These are phyloP conservation scores for Actenoides lindsayi DNA, from an alignment of 2,113 vertebrate genomes.

Conservation along the genomic window DNA sequence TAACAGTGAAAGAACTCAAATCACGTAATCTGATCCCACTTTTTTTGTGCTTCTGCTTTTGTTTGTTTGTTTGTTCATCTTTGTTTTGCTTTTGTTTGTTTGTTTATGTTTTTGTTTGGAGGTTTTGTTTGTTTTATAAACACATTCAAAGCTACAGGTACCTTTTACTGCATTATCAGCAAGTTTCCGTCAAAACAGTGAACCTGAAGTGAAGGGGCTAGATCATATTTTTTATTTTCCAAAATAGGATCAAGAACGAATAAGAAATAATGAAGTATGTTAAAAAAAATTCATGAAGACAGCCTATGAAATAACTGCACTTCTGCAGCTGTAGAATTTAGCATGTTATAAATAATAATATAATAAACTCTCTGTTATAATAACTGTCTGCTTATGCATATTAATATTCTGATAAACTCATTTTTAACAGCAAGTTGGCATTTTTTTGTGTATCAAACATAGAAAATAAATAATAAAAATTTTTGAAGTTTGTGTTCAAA, in stretches of 20 bases:
- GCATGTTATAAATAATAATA: neutral
- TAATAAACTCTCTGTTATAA: neutral
- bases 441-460: neutral
- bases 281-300: neutral
- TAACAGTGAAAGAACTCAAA: neutral
- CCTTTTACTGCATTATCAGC: neutral
- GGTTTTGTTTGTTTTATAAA: neutral
- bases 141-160: neutral
- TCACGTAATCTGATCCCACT: neutral
- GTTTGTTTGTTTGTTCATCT: no score
- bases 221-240: neutral
- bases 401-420: neutral
- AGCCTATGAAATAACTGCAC: neutral
- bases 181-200: neutral
- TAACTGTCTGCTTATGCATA: neutral
- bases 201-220: neutral
- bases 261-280: neutral
- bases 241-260: neutral
- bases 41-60: neutral
- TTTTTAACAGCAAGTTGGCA: neutral
- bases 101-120: no score
- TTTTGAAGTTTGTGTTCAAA: neutral
- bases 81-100: no score
- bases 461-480: neutral
- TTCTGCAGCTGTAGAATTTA: neutral